A percentile compares a stretch with the other conserved stretches of the same genome.
Evolutionary conservation across 2,113 vertebrate species (phyloP).

Genomic region (Ploceus nigricollis): DNA sequence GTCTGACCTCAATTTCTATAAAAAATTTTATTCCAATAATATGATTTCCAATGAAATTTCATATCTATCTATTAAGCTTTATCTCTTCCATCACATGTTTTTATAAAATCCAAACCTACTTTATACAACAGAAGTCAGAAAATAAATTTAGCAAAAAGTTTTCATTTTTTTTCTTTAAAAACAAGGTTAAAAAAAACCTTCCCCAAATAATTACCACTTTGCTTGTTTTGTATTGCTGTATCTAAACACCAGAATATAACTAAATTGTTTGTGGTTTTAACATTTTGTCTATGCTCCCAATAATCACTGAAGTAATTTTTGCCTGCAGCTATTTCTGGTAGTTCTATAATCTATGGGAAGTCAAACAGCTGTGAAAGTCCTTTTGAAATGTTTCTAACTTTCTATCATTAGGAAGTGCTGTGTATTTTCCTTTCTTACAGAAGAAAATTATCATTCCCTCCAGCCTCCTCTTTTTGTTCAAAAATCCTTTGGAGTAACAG

Average conservation of each 20-base stretch:
- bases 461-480: neutral
- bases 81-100: neutral
- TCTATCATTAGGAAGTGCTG: neutral
- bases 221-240: neutral
- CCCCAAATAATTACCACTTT: neutral
- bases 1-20: neutral
- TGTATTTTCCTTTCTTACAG: neutral
- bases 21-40: neutral
- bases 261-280: neutral
- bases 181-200: neutral
- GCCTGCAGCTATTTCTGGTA: neutral
- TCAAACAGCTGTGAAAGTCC: neutral
- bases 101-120: neutral
- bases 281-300: neutral
- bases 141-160: neutral
- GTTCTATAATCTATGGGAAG: neutral
- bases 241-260: neutral
- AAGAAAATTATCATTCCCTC: neutral
- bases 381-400: neutral
- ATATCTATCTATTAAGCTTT: neutral
- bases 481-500: neutral
- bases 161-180: neutral
- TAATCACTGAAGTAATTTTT: neutral
- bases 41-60: neutral
- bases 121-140: neutral